Percentiles rank a stretch among this genome's conserved stretches.
Evolutionary conservation across 1,140 invertebrate species (phyloP).

Genomic region (Wiebesia pumilae): DNA sequence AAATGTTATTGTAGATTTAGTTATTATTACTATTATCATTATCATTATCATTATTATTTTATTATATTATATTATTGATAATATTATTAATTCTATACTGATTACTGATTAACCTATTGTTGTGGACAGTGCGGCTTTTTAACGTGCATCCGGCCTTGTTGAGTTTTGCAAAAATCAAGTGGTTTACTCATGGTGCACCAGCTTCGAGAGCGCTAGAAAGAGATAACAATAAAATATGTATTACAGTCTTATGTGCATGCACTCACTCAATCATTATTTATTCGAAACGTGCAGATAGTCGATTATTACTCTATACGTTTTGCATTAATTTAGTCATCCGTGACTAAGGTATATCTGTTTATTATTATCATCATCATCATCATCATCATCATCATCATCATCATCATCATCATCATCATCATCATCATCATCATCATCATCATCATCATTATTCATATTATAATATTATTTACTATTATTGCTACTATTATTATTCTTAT

Average conservation of each 20-base stretch:
- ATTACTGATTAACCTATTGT: slow-evolving; percentile 33
- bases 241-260: slow-evolving; percentile 8
- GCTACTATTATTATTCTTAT: slow-evolving; percentile 42
- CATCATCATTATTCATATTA: slow-evolving; percentile 52
- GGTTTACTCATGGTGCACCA: not conserved
- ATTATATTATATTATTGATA: slow-evolving; percentile 45
- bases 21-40: slow-evolving; percentile 62
- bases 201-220: slow-evolving; percentile 17
- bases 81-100: slow-evolving; percentile 51
- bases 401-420: too few relatives aligned
- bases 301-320: not conserved
- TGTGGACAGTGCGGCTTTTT: not conserved
- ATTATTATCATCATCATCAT: slow-evolving; percentile 56
- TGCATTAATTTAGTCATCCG: not conserved
- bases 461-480: too few relatives aligned
- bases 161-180: slow-evolving; percentile 24
- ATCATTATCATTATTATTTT: slow-evolving; percentile 60
- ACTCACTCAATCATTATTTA: slow-evolving; percentile 25
- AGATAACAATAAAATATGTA: slow-evolving; percentile 4
- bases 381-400: slow-evolving; percentile 54
- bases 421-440: slow-evolving; percentile 58
- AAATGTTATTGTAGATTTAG: slow-evolving; percentile 69
- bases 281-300: not conserved
- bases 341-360: slow-evolving; percentile 24
- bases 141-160: slow-evolving; percentile 15